Evolutionary conservation across 2,113 vertebrate species (phyloP), one percentile per base, ranked within the genome.

Genomic region (Antigone vipio): DNA sequence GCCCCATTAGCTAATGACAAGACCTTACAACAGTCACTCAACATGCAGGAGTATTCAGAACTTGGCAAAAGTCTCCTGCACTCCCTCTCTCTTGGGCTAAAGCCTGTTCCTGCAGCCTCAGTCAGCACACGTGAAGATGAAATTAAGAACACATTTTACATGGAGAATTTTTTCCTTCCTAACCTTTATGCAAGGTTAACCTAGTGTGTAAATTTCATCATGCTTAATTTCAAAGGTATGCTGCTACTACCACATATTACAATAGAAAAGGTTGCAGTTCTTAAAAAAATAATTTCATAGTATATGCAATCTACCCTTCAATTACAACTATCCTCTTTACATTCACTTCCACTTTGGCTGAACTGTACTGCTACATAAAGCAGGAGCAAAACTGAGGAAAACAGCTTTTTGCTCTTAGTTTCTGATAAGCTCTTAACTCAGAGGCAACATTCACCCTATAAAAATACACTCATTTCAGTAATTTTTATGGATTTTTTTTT

Each of bases 241-340:
- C 38, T 81, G 38, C 50, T 71, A 67, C 64, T 29, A 38, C 3
- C 12, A 68, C 47, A 67, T 60, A 75, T 78, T 82, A 64, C 12
- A 82, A 56, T 18, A 52, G 44, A 72, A 94, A 89, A 88, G 66
- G 60, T 9, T 89, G 56, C 26, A 82, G 55, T 58, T 90, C 35
- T 77, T 76, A 32, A 88, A 78, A 94, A 75, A 85, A 89, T 30
- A 79, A 92, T 90, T 90, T 94, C 58, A 58, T 26, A 88, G 30
- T 42, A 11, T 49, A 69, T 50, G 49, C 63, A 83, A 58, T 42
- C 55, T 77, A 55, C 22, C 52, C 38, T 89, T 95, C 88, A 82
- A 59, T 88, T 94, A 78, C 52, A 87, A 44, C 11, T 63, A 59
- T 55, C 42, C 47, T 88, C 89, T 95, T 83, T 66, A 49, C 4